Conservation (phyloP, 2,113 vertebrate genomes). For the Xiphorhynchus elegans region DNA sequence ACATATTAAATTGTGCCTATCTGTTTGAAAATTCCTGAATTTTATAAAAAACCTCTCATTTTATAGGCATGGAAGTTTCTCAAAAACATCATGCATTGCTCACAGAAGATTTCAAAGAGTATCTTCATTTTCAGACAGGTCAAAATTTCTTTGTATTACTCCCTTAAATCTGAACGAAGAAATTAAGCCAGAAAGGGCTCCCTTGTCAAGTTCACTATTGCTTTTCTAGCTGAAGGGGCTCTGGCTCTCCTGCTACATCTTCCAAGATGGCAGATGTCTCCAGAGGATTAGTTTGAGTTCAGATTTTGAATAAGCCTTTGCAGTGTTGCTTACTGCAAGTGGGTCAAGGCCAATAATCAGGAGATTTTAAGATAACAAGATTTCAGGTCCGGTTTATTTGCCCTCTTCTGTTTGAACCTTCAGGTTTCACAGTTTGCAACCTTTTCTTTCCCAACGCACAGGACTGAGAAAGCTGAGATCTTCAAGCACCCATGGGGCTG, state of each 20-base stretch:
- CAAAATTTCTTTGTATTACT: not conserved
- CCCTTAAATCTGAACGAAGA: not conserved
- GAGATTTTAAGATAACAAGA: not conserved
- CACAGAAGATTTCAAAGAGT: not conserved
- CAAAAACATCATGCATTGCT: not conserved
- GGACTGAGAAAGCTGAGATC: not conserved
- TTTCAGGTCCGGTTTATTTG: not conserved
- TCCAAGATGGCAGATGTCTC: not conserved
- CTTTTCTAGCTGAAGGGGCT: not conserved
- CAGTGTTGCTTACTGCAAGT: not conserved
- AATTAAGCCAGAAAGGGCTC: not conserved
- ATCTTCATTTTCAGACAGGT: not conserved
- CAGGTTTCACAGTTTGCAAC: not conserved
- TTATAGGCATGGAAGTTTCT: not conserved
- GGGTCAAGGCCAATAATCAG: not conserved
- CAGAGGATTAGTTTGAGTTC: not conserved
- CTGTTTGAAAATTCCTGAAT: not conserved
- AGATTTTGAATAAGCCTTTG: not conserved
- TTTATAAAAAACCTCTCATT: not conserved
- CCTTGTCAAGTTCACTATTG: not conserved
- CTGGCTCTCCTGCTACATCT: not conserved
- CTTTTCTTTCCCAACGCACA: not conserved
- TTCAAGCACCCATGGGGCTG: not conserved
- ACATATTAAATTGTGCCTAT: not conserved
- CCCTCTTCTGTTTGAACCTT: not conserved